Evolutionary conservation across 2,888 invertebrate genomes (phyloP).

Genomic region (Scaptomyza tumidula): DNA sequence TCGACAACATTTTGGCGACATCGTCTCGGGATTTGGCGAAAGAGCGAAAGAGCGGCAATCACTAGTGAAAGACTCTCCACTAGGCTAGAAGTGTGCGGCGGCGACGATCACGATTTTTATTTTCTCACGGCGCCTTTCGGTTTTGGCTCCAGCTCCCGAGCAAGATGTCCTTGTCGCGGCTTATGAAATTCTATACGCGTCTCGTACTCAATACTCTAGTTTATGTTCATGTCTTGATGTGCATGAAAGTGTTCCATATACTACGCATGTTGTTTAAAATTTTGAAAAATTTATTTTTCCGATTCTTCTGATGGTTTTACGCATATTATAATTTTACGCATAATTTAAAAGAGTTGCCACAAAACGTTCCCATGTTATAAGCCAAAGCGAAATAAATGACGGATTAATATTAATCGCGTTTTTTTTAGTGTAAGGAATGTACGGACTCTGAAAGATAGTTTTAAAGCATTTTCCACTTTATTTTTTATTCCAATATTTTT

Average conservation of each 20-base stretch:
- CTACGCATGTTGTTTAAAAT: constrained; percentile 59
- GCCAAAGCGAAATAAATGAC: constrained; percentile 23
- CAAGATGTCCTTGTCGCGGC: constrained; percentile 41
- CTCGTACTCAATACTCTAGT: constrained; percentile 47
- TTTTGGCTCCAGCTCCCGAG: constrained; percentile 23
- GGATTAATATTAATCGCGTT: not conserved
- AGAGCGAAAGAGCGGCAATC: constrained; percentile 36
- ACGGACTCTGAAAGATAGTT: too few species aligned
- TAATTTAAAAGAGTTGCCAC: constrained; percentile 43
- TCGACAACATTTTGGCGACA: constrained; percentile 62
- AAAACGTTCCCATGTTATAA: constrained; percentile 15
- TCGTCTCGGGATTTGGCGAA: constrained; percentile 65
- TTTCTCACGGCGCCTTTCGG: constrained; percentile 63
- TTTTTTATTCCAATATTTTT: too few species aligned
- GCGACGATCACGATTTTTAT: constrained; percentile 16
- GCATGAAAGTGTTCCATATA: constrained; percentile 53
- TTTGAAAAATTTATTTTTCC: constrained; percentile 41
- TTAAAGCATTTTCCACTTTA: too few species aligned
- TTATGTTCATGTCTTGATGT: constrained; percentile 49
- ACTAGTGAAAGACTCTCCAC: constrained; percentile 48
- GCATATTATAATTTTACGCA: constrained; percentile 50
- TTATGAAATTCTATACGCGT: constrained; percentile 73
- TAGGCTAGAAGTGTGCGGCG: constrained; percentile 12
- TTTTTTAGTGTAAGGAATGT: too few species aligned
- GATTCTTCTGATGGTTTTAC: constrained; percentile 41